Evolutionary conservation across 1,140 invertebrate species (phyloP), one percentile per base, ranked within the genome.

Genomic region (Dolichoris vasculosae): DNA sequence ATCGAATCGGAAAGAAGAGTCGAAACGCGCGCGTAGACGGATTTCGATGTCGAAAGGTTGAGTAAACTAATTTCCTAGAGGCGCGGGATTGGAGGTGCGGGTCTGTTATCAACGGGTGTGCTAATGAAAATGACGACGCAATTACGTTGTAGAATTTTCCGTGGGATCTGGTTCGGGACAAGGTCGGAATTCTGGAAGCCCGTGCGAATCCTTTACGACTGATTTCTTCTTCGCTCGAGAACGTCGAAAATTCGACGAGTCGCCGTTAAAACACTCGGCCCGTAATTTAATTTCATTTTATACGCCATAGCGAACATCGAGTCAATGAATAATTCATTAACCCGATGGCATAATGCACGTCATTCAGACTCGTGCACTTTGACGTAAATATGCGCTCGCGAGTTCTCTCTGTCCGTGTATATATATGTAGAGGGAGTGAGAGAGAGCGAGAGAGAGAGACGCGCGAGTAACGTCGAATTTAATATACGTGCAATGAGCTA

Each of bases 321-420:
- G 48, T 46, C 63, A 7, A 85, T 85, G 83, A 71, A 85, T 85
- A 59, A 85, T 85, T 85, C 83, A 84, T 84, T 55, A 71, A 71
- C 64, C 35, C 64, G 17, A 79, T 79, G 76, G 43, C 63, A 35
- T 79, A 84, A 84, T 84, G 64, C 83, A 73, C 35, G 75, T 69
- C 82, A 73, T 79, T 84, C 59, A 35, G 55, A 55, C 83, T 82
- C 11, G 73, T 43, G 38, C 69, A 84, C 83, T 84, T 84, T 84
- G 76, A 71, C 63, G 73, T 63, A 30, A 73, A 43, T 73, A 13
- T 35, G 51, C 59, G 32, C 64, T 51, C 32, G 38, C 78, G 51
- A 17, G 23, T 20, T 13, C 2, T 26, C 23, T n/a, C n/a, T n/a
- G n/a, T n/a, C n/a, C n/a, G n/a, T n/a, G n/a, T n/a, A n/a, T n/a